phyloP scores from a whole-genome alignment of 92 coral and sea anemone species.

The Galaxea fascicularis region DNA sequence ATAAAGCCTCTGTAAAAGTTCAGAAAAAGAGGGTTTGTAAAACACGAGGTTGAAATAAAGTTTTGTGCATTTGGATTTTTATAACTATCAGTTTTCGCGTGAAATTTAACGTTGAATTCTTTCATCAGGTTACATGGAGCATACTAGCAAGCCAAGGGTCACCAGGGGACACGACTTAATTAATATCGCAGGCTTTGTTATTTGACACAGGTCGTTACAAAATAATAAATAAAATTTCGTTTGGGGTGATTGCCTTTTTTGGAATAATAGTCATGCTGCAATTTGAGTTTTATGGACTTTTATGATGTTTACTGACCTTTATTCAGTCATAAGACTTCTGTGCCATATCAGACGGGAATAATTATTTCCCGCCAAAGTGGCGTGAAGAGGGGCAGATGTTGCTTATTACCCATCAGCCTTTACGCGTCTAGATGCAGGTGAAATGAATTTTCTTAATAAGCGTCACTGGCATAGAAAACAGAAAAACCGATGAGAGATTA shows the following conservation, averaged over 20 bases:
- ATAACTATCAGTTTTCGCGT: too few species aligned
- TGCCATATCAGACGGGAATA: neutral
- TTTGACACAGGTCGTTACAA: neutral
- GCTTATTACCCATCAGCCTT: constrained; percentile 18
- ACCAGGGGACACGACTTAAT: too few species aligned
- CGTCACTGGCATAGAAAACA: constrained; percentile 15
- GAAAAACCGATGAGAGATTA: constrained; percentile 26
- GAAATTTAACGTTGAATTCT: too few species aligned
- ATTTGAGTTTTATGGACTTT: neutral
- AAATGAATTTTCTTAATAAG: constrained; percentile 18
- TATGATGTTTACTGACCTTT: too few species aligned
- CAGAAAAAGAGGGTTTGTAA: too few species aligned
- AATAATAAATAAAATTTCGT: neutral
- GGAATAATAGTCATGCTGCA: neutral
- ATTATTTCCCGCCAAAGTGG: constrained; percentile 18
- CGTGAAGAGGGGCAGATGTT: constrained; percentile 21
- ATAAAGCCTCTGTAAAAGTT: too few species aligned
- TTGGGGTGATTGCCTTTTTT: neutral
- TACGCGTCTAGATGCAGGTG: constrained; percentile 36
- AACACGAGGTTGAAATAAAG: too few species aligned
- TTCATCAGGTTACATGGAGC: too few species aligned
- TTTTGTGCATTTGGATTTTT: too few species aligned
- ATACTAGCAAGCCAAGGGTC: too few species aligned
- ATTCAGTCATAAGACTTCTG: neutral
- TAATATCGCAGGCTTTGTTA: neutral